Evolutionary conservation across 2,797 vertebrate species (phyloP).

Genomic region (Acanthiza pusilla): DNA sequence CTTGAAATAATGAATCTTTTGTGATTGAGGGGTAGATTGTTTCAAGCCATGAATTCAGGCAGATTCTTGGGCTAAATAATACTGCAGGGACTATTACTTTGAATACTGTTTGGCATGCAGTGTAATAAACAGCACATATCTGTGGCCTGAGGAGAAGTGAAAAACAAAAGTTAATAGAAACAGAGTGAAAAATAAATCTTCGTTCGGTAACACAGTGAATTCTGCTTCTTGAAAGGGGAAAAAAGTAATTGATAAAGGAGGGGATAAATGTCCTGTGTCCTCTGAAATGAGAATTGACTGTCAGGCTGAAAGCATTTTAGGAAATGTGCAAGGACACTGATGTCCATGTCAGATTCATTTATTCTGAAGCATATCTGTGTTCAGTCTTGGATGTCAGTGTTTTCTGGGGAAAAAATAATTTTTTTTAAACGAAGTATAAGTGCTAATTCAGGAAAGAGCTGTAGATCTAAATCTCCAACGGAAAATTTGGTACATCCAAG

Average conservation of each 20-base stretch:
- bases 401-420: fast-evolving
- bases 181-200: neutral
- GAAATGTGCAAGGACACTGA: neutral
- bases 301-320: neutral
- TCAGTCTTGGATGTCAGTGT: neutral
- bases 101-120: neutral
- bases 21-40: neutral
- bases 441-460: neutral
- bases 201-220: neutral
- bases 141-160: neutral
- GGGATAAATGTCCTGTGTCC: neutral
- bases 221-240: neutral
- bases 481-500: fast-evolving
- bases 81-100: neutral
- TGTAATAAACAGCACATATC: neutral
- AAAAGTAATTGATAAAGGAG: neutral
- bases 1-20: neutral
- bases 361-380: neutral
- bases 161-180: neutral
- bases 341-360: neutral
- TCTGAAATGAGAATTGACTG: neutral
- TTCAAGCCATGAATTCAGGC: neutral
- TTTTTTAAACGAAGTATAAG: neutral
- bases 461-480: neutral
- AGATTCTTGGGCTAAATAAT: neutral